A percentile compares a stretch with the other conserved stretches of the same genome.
These are phyloP conservation scores for Ahaetulla prasina DNA, from an alignment of 2,113 vertebrate species.

Conservation along the genomic window DNA sequence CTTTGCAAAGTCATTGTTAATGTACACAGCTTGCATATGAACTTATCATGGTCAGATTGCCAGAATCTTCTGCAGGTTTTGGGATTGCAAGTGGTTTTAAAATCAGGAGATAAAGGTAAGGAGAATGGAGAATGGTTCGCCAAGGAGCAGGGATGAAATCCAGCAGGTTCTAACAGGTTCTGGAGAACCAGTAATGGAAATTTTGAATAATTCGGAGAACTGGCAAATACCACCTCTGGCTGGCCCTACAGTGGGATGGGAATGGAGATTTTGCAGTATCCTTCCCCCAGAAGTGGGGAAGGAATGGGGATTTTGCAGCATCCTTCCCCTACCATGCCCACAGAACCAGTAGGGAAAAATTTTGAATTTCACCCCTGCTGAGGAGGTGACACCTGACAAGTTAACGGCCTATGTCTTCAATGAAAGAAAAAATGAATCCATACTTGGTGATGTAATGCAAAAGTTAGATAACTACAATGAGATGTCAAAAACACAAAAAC, in stretches of 20 bases:
- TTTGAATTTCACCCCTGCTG: too few relatives aligned
- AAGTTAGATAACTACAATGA: background rate
- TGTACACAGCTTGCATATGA: background rate
- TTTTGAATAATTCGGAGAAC: too few relatives aligned
- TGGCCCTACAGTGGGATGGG: too few relatives aligned
- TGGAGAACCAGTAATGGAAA: too few relatives aligned
- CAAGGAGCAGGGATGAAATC: background rate
- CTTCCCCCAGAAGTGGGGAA: too few relatives aligned
- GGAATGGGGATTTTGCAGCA: too few relatives aligned
- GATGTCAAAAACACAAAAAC: background rate
- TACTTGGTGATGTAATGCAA: background rate
- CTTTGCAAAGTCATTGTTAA: background rate
- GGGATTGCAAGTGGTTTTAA: background rate
- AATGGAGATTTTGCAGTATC: too few relatives aligned
- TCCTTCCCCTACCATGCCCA: too few relatives aligned
- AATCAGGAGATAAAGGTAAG: background rate
- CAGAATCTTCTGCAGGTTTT: background rate
- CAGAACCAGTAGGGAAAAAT: too few relatives aligned
- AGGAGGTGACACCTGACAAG: background rate
- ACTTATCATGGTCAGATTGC: background rate
- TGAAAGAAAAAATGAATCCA: background rate
- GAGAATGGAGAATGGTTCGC: background rate
- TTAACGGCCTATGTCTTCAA: background rate
- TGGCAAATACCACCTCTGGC: too few relatives aligned
- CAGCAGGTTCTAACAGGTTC: too few relatives aligned